Base-by-base conservation (phyloP, 1,140 invertebrate species). In the Drosophila bocqueti region DNA sequence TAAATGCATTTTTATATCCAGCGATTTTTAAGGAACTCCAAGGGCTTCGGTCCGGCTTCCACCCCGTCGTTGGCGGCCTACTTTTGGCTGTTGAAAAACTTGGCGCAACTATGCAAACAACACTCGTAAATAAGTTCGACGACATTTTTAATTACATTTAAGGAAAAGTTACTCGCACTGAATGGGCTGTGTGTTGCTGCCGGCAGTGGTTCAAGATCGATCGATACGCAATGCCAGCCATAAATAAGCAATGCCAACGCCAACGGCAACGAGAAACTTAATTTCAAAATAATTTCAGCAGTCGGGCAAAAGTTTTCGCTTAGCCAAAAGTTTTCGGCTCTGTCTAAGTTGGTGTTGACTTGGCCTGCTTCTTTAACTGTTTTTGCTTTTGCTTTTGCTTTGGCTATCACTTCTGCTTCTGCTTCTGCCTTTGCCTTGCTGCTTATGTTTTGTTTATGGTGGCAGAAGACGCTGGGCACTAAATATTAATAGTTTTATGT, bases 61-160 rank as follows among this genome's bases (percentile, higher is more conserved):
- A 2, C 29, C 15, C n/a, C n/a, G 16, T 5, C 8, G 18, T 18
- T 26, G 24, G 16, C 47, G 58, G 38, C 57, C 63, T 69, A 73
- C 61, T 75, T 75, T 63, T 9, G 57, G 45, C 52, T 76, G 67
- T 63, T 62, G 64, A 46, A 75, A 69, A 80, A 83, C 64, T 86
- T 87, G 73, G 62, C 65, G 36, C 24, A 87, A 89, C 77, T 81
- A 81, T 84, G 69, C 74, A 76, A 78, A 81, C 69, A 90, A 89
- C 60, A 79, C 77, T 90, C 83, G 84, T 89, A 89, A 89, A 89
- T 89, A 89, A 89, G 84, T 89, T 89, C 84, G 74, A 84, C 85
- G 84, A 90, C 85, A 89, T 90, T 89, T 89, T 90, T 89, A 90
- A 89, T 89, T 89, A 84, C 84, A 87, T 84, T 90, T 89, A 72